phyloP scores from a whole-genome alignment of 2,797 vertebrate species.

The Darevskia nairensis region DNA sequence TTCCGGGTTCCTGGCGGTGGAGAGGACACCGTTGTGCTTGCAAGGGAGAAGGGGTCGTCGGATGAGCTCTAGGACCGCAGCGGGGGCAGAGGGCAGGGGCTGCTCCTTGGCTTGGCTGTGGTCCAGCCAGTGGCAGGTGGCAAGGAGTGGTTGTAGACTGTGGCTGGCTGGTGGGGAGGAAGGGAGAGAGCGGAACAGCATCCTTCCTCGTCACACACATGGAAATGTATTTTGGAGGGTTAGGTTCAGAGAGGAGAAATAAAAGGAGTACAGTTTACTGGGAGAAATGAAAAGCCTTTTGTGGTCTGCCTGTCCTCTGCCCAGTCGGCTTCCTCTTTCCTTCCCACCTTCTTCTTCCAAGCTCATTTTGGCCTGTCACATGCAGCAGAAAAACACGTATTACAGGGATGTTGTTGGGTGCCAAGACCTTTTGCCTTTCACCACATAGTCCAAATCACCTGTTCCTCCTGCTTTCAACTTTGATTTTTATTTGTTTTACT shows the following conservation, averaged over 20 bases:
- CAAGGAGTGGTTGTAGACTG: too few species aligned
- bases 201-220: not conserved
- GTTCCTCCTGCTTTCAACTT: not conserved
- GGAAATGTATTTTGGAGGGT: too few species aligned
- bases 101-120: not conserved
- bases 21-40: not conserved
- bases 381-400: too few species aligned
- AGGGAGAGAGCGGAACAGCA: too few species aligned
- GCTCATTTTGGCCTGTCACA: too few species aligned
- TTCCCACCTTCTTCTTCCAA: too few species aligned
- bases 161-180: not conserved
- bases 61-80: conserved; percentile 79
- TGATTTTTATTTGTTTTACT: too few species aligned
- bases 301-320: not conserved
- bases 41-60: conserved; percentile 28
- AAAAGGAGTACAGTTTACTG: not conserved
- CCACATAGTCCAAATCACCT: not conserved
- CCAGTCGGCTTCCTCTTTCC: not conserved
- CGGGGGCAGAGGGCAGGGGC: conserved; percentile 23
- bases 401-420: too few species aligned
- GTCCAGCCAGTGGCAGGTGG: not conserved
- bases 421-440: not conserved
- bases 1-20: conserved; percentile 78
- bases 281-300: not conserved
- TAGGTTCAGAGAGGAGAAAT: not conserved